A percentile compares a stretch with the other conserved stretches of the same genome.
These are phyloP conservation scores for Eristalis tenax DNA, from an alignment of 2,888 invertebrate species.

Conservation along the genomic window DNA sequence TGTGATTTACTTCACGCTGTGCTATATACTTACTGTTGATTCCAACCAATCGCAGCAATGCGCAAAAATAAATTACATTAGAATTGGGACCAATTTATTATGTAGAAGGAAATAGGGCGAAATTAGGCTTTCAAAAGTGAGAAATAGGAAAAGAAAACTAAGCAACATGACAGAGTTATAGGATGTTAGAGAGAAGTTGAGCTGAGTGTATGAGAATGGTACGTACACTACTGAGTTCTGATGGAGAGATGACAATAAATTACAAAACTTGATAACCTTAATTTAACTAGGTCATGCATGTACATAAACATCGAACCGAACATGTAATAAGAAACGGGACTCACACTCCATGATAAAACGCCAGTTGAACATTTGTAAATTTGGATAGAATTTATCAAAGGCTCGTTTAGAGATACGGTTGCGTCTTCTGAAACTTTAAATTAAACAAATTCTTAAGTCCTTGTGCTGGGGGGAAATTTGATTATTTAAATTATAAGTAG, in stretches of 20 bases:
- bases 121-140: background rate
- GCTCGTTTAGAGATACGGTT: constrained; percentile 51
- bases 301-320: constrained; percentile 7
- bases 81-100: background rate
- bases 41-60: constrained; percentile 32
- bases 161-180: constrained; percentile 7
- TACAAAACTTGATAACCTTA: background rate
- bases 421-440: constrained; percentile 67
- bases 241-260: constrained; percentile 11
- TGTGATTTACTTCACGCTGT: constrained; percentile 74
- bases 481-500: background rate
- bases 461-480: background rate
- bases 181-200: background rate
- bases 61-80: constrained; percentile 37
- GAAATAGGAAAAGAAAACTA: constrained; percentile 15
- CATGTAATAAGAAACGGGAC: constrained; percentile 20
- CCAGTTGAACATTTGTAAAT: constrained; percentile 64
- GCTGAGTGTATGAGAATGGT: constrained; percentile 19
- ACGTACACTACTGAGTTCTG: constrained; percentile 61
- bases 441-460: constrained; percentile 22
- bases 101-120: background rate
- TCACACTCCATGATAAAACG: constrained; percentile 67
- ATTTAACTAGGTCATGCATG: constrained; percentile 14
- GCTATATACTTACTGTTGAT: constrained; percentile 79
- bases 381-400: constrained; percentile 62